Base-by-base conservation (phyloP, 1,140 invertebrate genomes). In the Ditylenchus dipsaci region DNA sequence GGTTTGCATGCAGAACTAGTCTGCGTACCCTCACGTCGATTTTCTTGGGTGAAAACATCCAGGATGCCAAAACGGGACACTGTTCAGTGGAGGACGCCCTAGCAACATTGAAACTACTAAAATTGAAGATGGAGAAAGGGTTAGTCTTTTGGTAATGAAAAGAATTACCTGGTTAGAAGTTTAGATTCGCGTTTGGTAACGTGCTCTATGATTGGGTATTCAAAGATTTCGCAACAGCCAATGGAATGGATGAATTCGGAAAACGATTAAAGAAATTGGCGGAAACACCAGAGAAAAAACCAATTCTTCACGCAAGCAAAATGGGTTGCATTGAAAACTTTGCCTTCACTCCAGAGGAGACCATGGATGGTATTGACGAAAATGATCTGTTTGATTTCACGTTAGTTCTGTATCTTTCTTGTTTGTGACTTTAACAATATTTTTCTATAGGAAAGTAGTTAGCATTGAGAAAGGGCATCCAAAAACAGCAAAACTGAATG, bases 41-140 rank as follows among this genome's bases (percentile, higher is more conserved):
- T 56, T 71, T 71, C 42, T 57, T 71, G 8, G 38, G 62, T 26
- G 69, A 71, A 21, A n/a, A 71, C 21, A 71, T 71, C 17, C 69
- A 71, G 56, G 30, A 33, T 29, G 30, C 71, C 13, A 70, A 15
- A 9, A 23, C 26, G 11, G 69, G 69, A 13, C 69, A 71, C 33
- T 71, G 69, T 30, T 73, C 69, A 11, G 53, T 71, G 58, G 59
- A 71, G 21, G 69, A 71, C 49, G 67, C 68, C 17, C 42, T 63
- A 29, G 69, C 69, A 5, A 71, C 69, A 1, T 58, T 74, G 26
- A 71, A 73, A 30, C 26, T 71, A 26, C 27, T 71, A 17, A 47
- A 62, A 27, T 30, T 71, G n/a, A 71, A 71, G 53, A 53, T 71
- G 29, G 61, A 71, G 17, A 71, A 74, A 30, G 69, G 69, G 69